phyloP scores from a whole-genome alignment of 30 jellyfish, hydroid and myxozoan species.

The Cassiopea andromeda region DNA sequence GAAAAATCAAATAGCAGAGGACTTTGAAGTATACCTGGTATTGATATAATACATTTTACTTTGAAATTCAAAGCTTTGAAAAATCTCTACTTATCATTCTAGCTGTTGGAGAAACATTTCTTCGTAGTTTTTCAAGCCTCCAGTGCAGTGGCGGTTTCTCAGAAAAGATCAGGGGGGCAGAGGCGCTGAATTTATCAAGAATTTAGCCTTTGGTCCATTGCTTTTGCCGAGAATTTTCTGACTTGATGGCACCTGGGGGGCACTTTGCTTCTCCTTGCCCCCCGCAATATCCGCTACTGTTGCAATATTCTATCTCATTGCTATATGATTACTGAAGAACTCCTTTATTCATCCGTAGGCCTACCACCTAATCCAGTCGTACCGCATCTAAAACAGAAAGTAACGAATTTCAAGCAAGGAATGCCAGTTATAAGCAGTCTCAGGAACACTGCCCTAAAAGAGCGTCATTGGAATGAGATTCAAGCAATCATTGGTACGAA shows the following conservation, averaged over 20 bases:
- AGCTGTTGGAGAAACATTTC: not conserved
- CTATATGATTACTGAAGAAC: too few relatives aligned
- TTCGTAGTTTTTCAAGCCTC: too few relatives aligned
- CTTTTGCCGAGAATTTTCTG: too few relatives aligned
- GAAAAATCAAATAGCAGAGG: not conserved
- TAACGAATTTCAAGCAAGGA: constrained; percentile 72
- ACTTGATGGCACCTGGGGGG: too few relatives aligned
- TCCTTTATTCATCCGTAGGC: constrained; percentile 31
- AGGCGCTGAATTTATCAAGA: too few relatives aligned
- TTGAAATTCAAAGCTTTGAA: not conserved
- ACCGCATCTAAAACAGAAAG: constrained; percentile 66
- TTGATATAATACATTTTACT: too few relatives aligned
- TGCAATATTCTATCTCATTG: too few relatives aligned
- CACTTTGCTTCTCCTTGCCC: too few relatives aligned
- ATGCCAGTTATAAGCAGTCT: constrained; percentile 90
- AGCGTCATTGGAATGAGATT: constrained; percentile 85
- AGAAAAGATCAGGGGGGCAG: too few relatives aligned
- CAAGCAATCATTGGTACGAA: constrained; percentile 65
- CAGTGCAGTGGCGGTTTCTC: too few relatives aligned
- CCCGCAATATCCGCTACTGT: too few relatives aligned
- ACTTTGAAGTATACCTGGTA: not conserved
- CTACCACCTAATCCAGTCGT: constrained; percentile 83
- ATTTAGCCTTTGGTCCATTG: too few relatives aligned
- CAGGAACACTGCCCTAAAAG: constrained; percentile 76
- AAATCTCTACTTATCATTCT: not conserved